Evolutionary conservation across 1,140 invertebrate genomes (phyloP).

Genomic region (Platyscapa corneri): DNA sequence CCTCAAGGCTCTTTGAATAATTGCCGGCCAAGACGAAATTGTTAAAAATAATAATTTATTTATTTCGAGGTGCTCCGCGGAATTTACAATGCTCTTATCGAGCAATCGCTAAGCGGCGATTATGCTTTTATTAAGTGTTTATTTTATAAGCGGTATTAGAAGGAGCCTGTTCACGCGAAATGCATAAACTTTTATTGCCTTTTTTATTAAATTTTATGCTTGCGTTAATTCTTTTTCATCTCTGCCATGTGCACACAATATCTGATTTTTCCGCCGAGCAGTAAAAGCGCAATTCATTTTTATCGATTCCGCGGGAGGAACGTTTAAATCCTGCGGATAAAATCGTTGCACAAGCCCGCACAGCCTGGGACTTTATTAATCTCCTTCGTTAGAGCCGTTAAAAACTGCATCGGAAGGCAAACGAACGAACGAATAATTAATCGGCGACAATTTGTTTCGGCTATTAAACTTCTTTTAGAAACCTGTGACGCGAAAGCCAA

Average conservation of each 20-base stretch:
- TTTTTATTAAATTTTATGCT: not conserved
- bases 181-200: slow-evolving; percentile 3
- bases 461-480: not conserved
- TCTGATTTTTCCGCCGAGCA: not conserved
- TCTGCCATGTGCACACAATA: not conserved
- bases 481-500: not conserved
- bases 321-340: not conserved
- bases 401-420: not conserved
- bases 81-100: slow-evolving; percentile 3
- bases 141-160: not conserved
- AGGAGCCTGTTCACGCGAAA: not conserved
- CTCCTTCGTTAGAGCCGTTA: not conserved
- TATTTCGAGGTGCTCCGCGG: not conserved
- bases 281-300: not conserved
- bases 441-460: no score
- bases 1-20: not conserved
- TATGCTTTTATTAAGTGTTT: not conserved
- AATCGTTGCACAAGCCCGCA: not conserved
- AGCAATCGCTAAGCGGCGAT: not conserved
- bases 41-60: slow-evolving; percentile 7
- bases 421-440: not conserved
- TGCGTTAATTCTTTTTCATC: not conserved
- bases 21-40: not conserved
- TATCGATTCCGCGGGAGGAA: not conserved
- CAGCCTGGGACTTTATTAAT: not conserved